Base-by-base conservation (phyloP, 2,888 invertebrate species). In the Alloplasta piceator region DNA sequence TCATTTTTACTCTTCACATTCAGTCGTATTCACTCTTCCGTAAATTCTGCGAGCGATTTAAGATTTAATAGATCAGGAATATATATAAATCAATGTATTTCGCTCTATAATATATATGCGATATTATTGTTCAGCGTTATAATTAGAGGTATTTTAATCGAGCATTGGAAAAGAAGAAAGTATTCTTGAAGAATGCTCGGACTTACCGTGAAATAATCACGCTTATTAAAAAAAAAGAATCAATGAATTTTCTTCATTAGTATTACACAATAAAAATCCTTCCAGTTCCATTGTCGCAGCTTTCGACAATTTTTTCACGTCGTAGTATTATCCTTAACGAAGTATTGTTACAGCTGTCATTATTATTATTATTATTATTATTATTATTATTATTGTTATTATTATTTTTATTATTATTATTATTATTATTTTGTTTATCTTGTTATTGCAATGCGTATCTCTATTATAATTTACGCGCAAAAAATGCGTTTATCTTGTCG, bases 281-380 rank as follows among this genome's bases (percentile, higher is more conserved):
- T 64, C 46, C 48, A 68, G 67, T 64, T 74, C 61, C 56, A 68
- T 16, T n/a, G 36, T 73, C 41, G 16, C 41, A 16, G 12, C 7
- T 64, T 39, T 66, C 43, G 38, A 9, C 14, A 38, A 52, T 70
- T 75, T 48, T 52, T 50, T 14, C 26, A 52, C 46, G 36, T 67
- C 41, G 14, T 67, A 55, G 41, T 68, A 43, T 66, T 74, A 61
- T 43, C 48, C 36, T 74, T 64, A 64, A 61, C 64, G 41, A 58
- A 68, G 80, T 72, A 83, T 80, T 82, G 66, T 56, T 77, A 73
- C 60, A n/a, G 36, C 48, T 75, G 55, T 66, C 39, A 16, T 72
- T 76, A 46, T 63, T 46, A 56, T 55, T 68, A 61, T 68, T 75
- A 43, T 52, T 52, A 52, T 67, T 56, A 38, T 56, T 46, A 16